A percentile compares a stretch with the other conserved stretches of the same genome.
Conservation (phyloP, 2,797 vertebrate species). For the Tragopan temminckii region DNA sequence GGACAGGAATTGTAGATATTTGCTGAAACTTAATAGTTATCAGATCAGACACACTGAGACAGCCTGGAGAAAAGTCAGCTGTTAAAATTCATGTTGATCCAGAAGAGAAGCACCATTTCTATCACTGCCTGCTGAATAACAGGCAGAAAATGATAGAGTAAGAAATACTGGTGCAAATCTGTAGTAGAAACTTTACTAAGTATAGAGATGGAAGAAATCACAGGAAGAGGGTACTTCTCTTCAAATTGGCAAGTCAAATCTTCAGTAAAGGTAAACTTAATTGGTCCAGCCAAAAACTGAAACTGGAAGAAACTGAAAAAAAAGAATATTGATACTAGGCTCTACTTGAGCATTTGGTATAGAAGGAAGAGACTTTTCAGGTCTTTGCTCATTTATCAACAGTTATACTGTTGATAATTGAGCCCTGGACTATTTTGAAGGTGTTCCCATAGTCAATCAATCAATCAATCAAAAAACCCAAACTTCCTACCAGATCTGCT, state of each 20-base stretch:
- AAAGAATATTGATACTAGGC: not conserved
- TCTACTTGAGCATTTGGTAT: not conserved
- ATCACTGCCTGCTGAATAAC: not conserved
- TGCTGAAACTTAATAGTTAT: constrained; percentile 10
- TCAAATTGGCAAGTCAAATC: not conserved
- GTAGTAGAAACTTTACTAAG: not conserved
- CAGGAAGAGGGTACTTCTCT: not conserved
- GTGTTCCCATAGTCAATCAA: rapidly evolving
- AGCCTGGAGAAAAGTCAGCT: not conserved
- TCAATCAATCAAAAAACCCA: too few relatives aligned
- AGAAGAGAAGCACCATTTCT: not conserved
- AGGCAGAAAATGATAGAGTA: not conserved
- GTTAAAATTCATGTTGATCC: not conserved
- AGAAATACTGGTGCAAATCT: not conserved
- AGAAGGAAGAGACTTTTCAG: not conserved
- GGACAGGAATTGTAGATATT: not conserved
- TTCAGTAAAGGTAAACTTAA: not conserved
- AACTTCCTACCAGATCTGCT: not conserved
- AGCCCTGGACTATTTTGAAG: not conserved
- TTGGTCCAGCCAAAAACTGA: not conserved
- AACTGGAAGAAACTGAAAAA: rapidly evolving
- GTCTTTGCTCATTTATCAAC: not conserved
- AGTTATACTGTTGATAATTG: not conserved
- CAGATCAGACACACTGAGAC: not conserved
- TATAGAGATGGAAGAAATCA: not conserved